Evolutionary conservation across 2,797 vertebrate species (phyloP), one percentile per base, ranked within the genome.

Genomic region (Neosalanx taihuensis): DNA sequence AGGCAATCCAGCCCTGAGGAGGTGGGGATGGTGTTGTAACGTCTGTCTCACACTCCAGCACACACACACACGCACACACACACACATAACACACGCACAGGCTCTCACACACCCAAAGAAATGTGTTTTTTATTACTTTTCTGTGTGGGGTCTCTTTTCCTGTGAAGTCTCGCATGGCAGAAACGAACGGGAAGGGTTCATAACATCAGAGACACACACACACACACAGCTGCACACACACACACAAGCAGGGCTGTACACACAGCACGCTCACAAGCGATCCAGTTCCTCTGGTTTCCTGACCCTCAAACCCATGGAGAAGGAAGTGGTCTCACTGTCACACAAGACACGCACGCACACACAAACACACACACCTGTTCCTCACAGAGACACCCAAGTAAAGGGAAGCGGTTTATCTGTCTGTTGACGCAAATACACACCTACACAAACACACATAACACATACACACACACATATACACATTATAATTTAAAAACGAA

Each of bases 241-340:
- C 49, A 51, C 51, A 53, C 18, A n/a, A 12, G 46, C 46, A 49
- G 9, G 9, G 46, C 2, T 2, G 15, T 15, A 49, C 46, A 49
- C 49, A 53, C 33, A 26, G 20, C 37, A 23, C 63, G 65, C n/a
- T 57, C 30, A 66, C 46, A 51, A 20, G 65, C 49, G 72, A 87
- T 79, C 77, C 81, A 86, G 81, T 80, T 85, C 74, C 74, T 75
- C 82, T 71, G 72, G 74, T 67, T 89, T 89, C 83, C 88, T 56
- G 70, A 74, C 73, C 72, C 71, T 86, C 70, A 76, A 76, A 73
- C 51, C 57, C 72, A 72, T 70, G 78, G 75, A 85, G 82, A 79
- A 85, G 88, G 89, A 92, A 91, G 88, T 87, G 79, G 84, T 87
- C 86, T 88, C 86, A 85, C 86, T 76, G 59, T 58, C 60, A 86